phyloP scores from a whole-genome alignment of 2,113 vertebrate species.

The Mola mola region DNA sequence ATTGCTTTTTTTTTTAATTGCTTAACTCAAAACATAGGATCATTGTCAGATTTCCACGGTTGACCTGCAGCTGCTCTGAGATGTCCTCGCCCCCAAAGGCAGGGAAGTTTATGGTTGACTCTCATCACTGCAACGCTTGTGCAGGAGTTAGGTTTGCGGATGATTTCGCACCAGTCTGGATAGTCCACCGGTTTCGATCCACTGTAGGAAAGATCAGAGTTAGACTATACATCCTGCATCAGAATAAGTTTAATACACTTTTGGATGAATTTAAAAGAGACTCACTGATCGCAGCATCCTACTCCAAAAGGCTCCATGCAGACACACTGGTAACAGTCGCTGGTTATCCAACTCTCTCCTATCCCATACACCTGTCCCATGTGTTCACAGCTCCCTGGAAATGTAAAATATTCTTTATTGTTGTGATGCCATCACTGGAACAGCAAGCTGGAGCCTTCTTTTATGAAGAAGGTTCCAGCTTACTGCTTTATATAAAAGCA shows the following conservation, averaged over 20 bases:
- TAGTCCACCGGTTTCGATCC: conserved; percentile 77
- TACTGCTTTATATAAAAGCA: too few relatives aligned
- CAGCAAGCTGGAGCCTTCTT: too few relatives aligned
- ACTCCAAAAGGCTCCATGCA: conserved; percentile 85
- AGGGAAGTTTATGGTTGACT: conserved; percentile 80
- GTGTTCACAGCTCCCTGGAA: conserved; percentile 78
- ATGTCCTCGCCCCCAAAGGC: conserved; percentile 74
- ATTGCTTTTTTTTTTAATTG: not conserved
- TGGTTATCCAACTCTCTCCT: conserved; percentile 81
- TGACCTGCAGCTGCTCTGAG: conserved; percentile 57
- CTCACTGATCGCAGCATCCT: conserved; percentile 84
- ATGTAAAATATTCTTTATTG: not conserved
- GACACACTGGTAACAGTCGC: conserved; percentile 81
- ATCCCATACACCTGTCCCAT: conserved; percentile 73
- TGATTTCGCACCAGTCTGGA: conserved; percentile 82
- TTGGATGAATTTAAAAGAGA: conserved; percentile 1
- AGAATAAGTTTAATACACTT: not conserved
- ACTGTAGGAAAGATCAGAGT: conserved; percentile 46
- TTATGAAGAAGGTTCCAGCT: too few relatives aligned
- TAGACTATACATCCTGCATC: not conserved
- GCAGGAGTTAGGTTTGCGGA: conserved; percentile 79
- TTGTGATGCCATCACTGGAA: too few relatives aligned
- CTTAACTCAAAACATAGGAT: conserved; percentile 72
- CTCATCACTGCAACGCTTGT: conserved; percentile 78
- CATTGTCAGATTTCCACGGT: conserved; percentile 76